Base-by-base conservation (phyloP, 2,888 invertebrate genomes). In the Pseudoips prasinana region DNA sequence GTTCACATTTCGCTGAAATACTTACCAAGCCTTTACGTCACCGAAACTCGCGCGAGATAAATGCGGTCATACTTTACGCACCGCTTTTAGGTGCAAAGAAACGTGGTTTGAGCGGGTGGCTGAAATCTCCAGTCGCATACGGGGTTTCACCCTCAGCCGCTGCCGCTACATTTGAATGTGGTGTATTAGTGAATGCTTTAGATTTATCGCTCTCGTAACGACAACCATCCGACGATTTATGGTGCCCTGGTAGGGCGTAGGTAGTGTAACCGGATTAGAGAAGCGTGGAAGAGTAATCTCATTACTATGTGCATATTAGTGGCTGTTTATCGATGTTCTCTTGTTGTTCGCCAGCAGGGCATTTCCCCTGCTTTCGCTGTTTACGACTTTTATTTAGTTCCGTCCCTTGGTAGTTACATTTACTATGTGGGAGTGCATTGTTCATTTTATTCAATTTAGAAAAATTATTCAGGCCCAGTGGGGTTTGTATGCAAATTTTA, bases 151-250 rank as follows among this genome's bases (percentile, higher is more conserved):
- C 33, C 27, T n/a, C n/a, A n/a, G n/a, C n/a, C n/a, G n/a, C n/a
- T 18, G 29, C 41, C 37, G 75, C 67, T 73, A 74, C 75, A 80
- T 83, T 83, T 83, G 82, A 84, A 83, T 84, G 78, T 67, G 76
- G 75, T 74, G 75, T 80, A 82, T 80, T 84, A 79, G 78, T 74
- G 77, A 82, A 79, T 73, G 78, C 73, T 60, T 14, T 58, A 77
- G 83, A 84, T 85, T 82, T 85, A 85, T 81, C 60, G 72, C 58
- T 54, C 61, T 43, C 51, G 66, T 62, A 68, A 73, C 67, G 74
- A 64, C 69, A 70, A 73, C 64, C 67, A 64, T 65, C 67, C 59
- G 52, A 54, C 69, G 73, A 81, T 81, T 81, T 82, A 79, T 78
- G 57, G 50, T 40, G 58, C 38, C 44, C 32, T 52, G 63, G 32